Evolutionary conservation across 2,888 invertebrate genomes (phyloP).

Genomic region (Agrypnus murinus): DNA sequence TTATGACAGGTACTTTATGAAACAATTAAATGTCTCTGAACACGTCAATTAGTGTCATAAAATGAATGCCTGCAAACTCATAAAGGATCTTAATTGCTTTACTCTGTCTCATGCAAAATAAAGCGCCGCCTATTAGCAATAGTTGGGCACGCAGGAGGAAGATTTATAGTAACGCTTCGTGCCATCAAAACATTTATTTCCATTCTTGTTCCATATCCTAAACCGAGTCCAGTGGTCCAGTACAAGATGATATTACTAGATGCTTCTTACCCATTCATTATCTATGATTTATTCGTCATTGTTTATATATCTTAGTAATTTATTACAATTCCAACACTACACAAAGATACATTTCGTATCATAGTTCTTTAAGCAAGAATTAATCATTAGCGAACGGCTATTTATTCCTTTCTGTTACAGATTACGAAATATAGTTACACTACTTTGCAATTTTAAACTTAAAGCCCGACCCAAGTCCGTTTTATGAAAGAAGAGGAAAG

Average conservation of each 20-base stretch:
- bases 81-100: conserved; percentile 41
- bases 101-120: conserved; percentile 43
- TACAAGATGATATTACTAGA: conserved; percentile 45
- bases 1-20: conserved; percentile 46
- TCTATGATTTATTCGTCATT: conserved; percentile 49
- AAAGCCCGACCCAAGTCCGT: neutral
- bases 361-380: conserved; percentile 31
- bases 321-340: conserved; percentile 47
- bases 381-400: conserved; percentile 45
- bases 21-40: conserved; percentile 44
- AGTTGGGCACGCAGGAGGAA: conserved; percentile 41
- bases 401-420: conserved; percentile 39
- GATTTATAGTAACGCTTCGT: conserved; percentile 43
- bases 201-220: conserved; percentile 40
- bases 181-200: conserved; percentile 38
- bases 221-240: conserved; percentile 44
- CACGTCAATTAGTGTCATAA: conserved; percentile 41
- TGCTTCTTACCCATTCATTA: conserved; percentile 45
- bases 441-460: neutral
- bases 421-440: conserved; percentile 33
- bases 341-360: conserved; percentile 40
- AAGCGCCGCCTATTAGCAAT: conserved; percentile 44
- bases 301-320: conserved; percentile 45
- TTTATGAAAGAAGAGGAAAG: conserved; percentile 9
- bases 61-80: conserved; percentile 42